Percentiles rank a stretch among this genome's conserved stretches.
phyloP scores from a whole-genome alignment of 2,113 vertebrate species.

The Procapra przewalskii region DNA sequence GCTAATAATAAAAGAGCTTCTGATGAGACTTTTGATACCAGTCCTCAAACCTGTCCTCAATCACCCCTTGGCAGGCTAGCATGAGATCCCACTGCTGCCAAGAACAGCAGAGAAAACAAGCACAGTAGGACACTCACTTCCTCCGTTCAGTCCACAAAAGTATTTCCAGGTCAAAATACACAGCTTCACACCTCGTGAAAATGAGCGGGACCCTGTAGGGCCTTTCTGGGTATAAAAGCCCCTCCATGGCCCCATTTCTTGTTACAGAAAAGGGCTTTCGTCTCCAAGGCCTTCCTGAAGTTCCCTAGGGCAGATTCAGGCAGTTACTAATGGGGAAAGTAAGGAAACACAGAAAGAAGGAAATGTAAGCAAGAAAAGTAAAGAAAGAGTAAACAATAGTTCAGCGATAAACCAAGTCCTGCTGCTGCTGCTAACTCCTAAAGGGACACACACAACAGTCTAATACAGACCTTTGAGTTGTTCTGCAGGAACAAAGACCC shows the following conservation, averaged over 20 bases:
- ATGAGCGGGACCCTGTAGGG: neutral
- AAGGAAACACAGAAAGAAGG: neutral
- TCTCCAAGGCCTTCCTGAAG: neutral
- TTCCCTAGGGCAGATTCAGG: neutral
- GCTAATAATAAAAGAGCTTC: neutral
- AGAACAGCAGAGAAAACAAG: no score
- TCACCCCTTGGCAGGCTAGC: neutral
- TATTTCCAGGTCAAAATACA: neutral
- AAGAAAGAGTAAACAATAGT: neutral
- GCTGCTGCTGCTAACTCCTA: neutral
- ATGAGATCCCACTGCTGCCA: neutral
- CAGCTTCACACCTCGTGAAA: neutral
- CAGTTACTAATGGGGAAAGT: neutral
- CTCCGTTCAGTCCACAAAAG: neutral
- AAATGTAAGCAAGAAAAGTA: neutral
- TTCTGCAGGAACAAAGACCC: neutral
- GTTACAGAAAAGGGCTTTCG: neutral
- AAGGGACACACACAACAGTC: neutral
- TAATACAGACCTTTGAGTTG: neutral
- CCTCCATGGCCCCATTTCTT: neutral
- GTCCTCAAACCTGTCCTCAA: neutral
- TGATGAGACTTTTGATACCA: neutral
- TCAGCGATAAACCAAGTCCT: neutral
- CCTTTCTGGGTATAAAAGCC: neutral
- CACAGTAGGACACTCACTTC: neutral